Evolutionary conservation across 2,113 vertebrate genomes (phyloP).

Genomic region (Redunca redunca): DNA sequence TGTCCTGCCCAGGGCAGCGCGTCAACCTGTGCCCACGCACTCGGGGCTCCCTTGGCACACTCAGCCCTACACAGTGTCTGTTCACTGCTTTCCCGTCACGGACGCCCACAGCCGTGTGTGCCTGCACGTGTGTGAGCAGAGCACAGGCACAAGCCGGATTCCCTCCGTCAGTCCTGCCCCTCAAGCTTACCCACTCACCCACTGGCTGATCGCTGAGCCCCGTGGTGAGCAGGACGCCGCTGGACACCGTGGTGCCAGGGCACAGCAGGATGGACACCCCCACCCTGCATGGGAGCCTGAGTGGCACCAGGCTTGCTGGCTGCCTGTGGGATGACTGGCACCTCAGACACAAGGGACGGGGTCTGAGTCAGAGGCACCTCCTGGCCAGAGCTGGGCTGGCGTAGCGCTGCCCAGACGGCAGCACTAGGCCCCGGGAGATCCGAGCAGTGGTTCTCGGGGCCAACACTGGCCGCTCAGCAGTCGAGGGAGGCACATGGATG

Average conservation of each 20-base stretch:
- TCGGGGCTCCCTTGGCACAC: background rate
- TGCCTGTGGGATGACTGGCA: background rate
- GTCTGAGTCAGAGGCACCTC: background rate
- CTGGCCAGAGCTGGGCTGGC: background rate
- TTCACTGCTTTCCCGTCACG: background rate
- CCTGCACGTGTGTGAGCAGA: background rate
- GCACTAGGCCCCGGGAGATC: background rate
- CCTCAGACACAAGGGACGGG: background rate
- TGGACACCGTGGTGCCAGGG: fast-evolving
- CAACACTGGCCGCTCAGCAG: background rate
- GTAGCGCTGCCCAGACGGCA: background rate
- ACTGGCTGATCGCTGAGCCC: background rate
- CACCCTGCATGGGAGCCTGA: background rate
- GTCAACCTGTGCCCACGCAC: background rate
- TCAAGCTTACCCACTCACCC: background rate
- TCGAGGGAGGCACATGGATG: background rate
- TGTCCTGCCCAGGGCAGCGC: background rate
- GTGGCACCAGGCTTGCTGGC: background rate
- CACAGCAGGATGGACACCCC: too few relatives aligned
- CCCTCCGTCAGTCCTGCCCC: fast-evolving
- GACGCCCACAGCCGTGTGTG: fast-evolving
- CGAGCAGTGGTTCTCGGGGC: background rate
- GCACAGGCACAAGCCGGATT: background rate
- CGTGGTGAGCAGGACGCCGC: fast-evolving
- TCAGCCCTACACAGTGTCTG: background rate